Percentiles rank a stretch among this genome's conserved stretches.
These are phyloP conservation scores for Melanotaenia pygmaea DNA, from an alignment of 2,797 vertebrate genomes.

Conservation along the genomic window DNA sequence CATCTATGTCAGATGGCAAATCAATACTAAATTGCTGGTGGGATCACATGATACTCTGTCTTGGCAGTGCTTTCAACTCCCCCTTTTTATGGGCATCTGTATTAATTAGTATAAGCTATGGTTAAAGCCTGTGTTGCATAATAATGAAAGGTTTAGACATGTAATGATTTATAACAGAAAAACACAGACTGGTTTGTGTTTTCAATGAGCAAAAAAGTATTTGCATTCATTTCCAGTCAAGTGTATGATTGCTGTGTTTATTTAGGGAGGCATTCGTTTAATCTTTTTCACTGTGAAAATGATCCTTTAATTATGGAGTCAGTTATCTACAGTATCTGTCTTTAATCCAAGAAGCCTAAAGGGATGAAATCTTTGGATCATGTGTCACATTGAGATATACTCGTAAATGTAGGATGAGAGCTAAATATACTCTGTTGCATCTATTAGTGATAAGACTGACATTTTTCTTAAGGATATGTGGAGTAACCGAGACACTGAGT, in stretches of 20 bases:
- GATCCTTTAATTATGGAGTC: conserved; percentile 20
- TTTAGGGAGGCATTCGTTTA: conserved; percentile 50
- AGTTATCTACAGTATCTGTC: conserved; percentile 33
- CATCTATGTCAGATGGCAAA: conserved; percentile 58
- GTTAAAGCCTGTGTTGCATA: conserved; percentile 44
- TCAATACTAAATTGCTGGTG: conserved; percentile 61
- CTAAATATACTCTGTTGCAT: background rate
- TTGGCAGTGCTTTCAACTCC: conserved; percentile 34
- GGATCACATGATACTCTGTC: conserved; percentile 30
- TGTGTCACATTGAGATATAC: conserved; percentile 19
- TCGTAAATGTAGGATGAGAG: conserved; percentile 4
- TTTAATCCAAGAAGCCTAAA: conserved; percentile 25
- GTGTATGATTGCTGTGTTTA: conserved; percentile 67
- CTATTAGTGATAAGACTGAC: conserved; percentile 7
- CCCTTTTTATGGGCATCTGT: conserved; percentile 27
- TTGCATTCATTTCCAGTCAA: conserved; percentile 61
- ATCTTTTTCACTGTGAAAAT: conserved; percentile 49
- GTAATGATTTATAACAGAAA: conserved; percentile 75
- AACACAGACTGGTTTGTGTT: conserved; percentile 63
- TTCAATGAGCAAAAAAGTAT: conserved; percentile 65
- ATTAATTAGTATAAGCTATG: conserved; percentile 52
- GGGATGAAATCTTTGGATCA: conserved; percentile 5
- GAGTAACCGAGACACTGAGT: background rate
- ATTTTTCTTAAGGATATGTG: background rate
- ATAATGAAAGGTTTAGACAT: conserved; percentile 38